Percentiles rank a stretch among this genome's conserved stretches.
Conservation (phyloP, 2,113 vertebrate genomes). For the Bettongia penicillata region DNA sequence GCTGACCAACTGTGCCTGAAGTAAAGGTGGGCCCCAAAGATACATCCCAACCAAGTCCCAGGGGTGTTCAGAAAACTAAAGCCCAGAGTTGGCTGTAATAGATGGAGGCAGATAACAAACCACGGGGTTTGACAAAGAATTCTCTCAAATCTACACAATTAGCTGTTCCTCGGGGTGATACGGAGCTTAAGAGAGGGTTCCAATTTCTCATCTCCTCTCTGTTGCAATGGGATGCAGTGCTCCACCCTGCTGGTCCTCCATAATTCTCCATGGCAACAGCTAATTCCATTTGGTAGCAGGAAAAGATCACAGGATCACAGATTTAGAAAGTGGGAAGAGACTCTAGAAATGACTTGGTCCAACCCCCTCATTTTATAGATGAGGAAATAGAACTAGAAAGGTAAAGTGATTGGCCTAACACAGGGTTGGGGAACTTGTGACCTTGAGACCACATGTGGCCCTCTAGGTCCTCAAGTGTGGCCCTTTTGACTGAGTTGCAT, state of each 20-base stretch:
- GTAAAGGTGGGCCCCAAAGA: background rate
- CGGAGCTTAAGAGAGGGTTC: background rate
- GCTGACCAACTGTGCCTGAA: background rate
- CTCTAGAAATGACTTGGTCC: background rate
- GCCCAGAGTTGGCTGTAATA: background rate
- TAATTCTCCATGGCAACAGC: background rate
- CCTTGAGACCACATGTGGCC: too few species aligned
- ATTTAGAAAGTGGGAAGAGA: background rate
- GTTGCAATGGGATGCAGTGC: background rate
- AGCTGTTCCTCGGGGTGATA: background rate
- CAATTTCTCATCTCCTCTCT: background rate
- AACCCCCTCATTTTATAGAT: background rate
- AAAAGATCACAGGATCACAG: background rate
- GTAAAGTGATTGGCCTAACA: background rate
- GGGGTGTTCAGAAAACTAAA: background rate
- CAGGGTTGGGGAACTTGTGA: too few species aligned
- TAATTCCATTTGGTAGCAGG: background rate
- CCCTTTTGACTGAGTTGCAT: too few species aligned
- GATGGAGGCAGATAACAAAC: background rate
- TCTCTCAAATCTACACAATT: background rate
- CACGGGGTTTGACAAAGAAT: background rate
- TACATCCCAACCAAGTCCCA: background rate
- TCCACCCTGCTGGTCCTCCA: background rate
- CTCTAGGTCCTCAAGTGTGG: too few species aligned
- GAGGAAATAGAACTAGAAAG: background rate